Base-by-base conservation (phyloP, 2,797 vertebrate species). In the Taeniopygia guttata region DNA sequence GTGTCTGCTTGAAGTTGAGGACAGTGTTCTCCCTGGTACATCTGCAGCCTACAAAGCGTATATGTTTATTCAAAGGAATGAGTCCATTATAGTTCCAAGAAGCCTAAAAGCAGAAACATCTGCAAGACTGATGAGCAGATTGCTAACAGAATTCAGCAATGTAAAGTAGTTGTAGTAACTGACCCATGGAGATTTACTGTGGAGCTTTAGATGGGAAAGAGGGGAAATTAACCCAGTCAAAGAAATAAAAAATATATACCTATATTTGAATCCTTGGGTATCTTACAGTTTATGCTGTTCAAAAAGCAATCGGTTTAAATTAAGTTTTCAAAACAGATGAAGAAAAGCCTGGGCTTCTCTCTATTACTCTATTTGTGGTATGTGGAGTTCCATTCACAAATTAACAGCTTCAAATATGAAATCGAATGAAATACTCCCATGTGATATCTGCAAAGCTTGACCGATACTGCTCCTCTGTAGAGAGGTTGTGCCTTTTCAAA, bases 121-220 rank as follows among this genome's bases (percentile, higher is more conserved):
- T 98, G 97, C 83, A 96, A 94, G 82, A 97, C 95, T 16, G 79
- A 95, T 90, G 94, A 96, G 92, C 89, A 96, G 94, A 96, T 96
- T 98, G 94, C 96, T 97, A 97, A 96, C 94, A 97, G 92, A 97
- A 97, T 96, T 96, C 93, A 97, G 58, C 90, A 94, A 78, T 93
- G 91, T 96, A 95, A 97, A 97, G 91, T 76, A 97, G 95, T 95
- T 97, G 84, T 94, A 96, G 74, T 93, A 94, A 94, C 95, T 95
- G 94, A 95, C 91, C 73, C 75, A 34, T 29, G 59, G 91, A 85
- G 73, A 94, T 97, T 97, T 97, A 90, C 90, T 93, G 69, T 95
- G 74, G 70, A 95, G 84, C 45, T 95, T 94, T 93, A 94, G 76
- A 92, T 95, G 94, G 93, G 83, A 97, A 97, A 87, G 60, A 92